phyloP scores from a whole-genome alignment of 2,888 invertebrate species.

The Sarcophaga subvicina region DNA sequence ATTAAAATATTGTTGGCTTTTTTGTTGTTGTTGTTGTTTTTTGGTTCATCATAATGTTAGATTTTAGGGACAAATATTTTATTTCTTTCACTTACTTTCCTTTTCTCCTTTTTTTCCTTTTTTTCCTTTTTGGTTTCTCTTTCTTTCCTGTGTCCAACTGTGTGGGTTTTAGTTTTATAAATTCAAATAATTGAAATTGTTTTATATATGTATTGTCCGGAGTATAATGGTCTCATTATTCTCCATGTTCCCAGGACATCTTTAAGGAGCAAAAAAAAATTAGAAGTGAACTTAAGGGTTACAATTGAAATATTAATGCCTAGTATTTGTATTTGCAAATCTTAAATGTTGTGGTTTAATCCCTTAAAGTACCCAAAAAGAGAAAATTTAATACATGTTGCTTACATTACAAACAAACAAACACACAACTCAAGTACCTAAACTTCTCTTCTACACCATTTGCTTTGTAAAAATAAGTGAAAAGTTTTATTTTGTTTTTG shows the following conservation, averaged over 20 bases:
- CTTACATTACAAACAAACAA: not conserved
- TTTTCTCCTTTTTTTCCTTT: too few relatives aligned
- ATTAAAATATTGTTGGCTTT: not conserved
- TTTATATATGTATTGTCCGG: not conserved
- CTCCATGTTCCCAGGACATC: not conserved
- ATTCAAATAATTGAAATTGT: slow-evolving; percentile 38
- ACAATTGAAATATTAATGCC: not conserved
- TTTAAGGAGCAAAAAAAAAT: not conserved
- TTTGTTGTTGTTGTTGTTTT: not conserved
- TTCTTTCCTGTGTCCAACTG: too few relatives aligned
- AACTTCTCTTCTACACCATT: not conserved
- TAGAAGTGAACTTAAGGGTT: not conserved
- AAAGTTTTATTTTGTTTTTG: too few relatives aligned
- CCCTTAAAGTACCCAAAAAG: not conserved
- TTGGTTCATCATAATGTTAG: not conserved
- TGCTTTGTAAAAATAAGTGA: not conserved
- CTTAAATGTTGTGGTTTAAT: not conserved
- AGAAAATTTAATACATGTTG: not conserved
- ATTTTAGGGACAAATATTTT: not conserved
- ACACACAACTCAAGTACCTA: not conserved
- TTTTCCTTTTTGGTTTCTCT: too few relatives aligned
- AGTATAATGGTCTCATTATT: not conserved
- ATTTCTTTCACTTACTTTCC: not conserved
- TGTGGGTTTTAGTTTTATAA: slow-evolving; percentile 3
- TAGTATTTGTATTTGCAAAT: not conserved